Evolutionary conservation across 2,888 invertebrate genomes (phyloP), one percentile per base, ranked within the genome.

Genomic region (Hyalella azteca): DNA sequence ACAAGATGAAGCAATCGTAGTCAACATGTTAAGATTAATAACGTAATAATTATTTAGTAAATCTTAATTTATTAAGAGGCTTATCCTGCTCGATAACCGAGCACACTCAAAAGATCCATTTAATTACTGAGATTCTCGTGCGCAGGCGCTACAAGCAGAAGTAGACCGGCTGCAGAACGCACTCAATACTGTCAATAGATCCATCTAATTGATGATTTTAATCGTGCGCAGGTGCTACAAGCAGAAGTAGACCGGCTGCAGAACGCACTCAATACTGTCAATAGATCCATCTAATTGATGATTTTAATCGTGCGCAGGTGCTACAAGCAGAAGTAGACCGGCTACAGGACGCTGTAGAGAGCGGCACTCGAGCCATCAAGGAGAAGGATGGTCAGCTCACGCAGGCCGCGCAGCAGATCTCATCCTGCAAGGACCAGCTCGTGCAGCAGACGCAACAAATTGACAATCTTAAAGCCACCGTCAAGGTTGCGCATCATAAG

Each of bases 311-410:
- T 48, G 15, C 39, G 36, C 73, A 84, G 84, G 82, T 75, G 19
- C 79, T 85, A 36, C 85, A 85, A 75, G 79, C 77, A n/a, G 83
- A 82, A 39, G 82, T 82, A 45, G 85, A 85, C 50, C 48, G 79
- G 32, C 80, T 85, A 26, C 81, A 85, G 77, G 85, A 85, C 78
- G 36, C 78, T 49, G 41, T 83, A 22, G 85, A 85, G 66, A 77
- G 66, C 36, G 79, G 79, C n/a, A 66, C 73, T 11, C 77, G 80
- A n/a, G 75, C 75, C 26, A 26, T 82, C n/a, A 81, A 80, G 32
- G 85, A 83, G 5, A 77, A 78, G 73, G 83, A 82, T 26, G 79
- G 78, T n/a, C 82, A 83, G 48, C 80, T 85, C 5, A 76, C 39
- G 15, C 32, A 80, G 40, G 81, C 83, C 13, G 83, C 82, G 7